Percentiles rank a stretch among this genome's conserved stretches.
phyloP scores from a whole-genome alignment of 2,888 invertebrate genomes.

The Polyploca ridens region DNA sequence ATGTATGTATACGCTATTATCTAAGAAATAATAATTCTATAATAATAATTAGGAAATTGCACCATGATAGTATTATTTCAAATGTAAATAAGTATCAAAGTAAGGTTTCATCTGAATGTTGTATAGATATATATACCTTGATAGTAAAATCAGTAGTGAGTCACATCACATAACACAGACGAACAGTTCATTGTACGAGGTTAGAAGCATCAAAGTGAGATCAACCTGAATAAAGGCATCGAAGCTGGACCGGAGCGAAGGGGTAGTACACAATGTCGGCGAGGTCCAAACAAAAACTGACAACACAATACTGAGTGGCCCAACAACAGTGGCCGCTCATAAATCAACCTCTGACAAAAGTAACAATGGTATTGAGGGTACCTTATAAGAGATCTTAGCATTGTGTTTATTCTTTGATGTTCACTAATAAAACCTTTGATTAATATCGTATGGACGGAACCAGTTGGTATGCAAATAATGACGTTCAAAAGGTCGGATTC shows the following conservation, averaged over 20 bases:
- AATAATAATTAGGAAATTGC: too few relatives aligned
- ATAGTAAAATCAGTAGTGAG: slow-evolving; percentile 52
- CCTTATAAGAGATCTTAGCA: slow-evolving; percentile 84
- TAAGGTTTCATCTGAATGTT: slow-evolving; percentile 13
- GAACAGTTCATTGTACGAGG: slow-evolving; percentile 67
- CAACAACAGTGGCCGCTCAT: slow-evolving; percentile 84
- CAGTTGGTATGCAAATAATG: slow-evolving; percentile 83
- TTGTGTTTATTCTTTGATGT: slow-evolving; percentile 84
- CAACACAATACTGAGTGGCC: slow-evolving; percentile 81
- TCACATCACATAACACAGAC: slow-evolving; percentile 39
- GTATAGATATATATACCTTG: slow-evolving; percentile 45
- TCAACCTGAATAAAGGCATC: slow-evolving; percentile 78
- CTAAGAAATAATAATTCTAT: too few relatives aligned
- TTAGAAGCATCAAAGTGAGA: slow-evolving; percentile 81
- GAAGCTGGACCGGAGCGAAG: slow-evolving; percentile 73
- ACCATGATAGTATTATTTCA: neutral
- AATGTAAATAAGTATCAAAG: neutral
- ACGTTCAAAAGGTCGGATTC: slow-evolving; percentile 66
- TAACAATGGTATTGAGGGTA: slow-evolving; percentile 84
- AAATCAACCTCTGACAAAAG: slow-evolving; percentile 84
- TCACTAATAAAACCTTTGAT: slow-evolving; percentile 85
- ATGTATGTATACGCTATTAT: too few relatives aligned
- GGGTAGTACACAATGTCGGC: slow-evolving; percentile 82
- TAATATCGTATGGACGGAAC: slow-evolving; percentile 83
- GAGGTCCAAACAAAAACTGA: slow-evolving; percentile 82